Evolutionary conservation across 2,888 invertebrate genomes (phyloP).

Genomic region (Octodonta nipae): DNA sequence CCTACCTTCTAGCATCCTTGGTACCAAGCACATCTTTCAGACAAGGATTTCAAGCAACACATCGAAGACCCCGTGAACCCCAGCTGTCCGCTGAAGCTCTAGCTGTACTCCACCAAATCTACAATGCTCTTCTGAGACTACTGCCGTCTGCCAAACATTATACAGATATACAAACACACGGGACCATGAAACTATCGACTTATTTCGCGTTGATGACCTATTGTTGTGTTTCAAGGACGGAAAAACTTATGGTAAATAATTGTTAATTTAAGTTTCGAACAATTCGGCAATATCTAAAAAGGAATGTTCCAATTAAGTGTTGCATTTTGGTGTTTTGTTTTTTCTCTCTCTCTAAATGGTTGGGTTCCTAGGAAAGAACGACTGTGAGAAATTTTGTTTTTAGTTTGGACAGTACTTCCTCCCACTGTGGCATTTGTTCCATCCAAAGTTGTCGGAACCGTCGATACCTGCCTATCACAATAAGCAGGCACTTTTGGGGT

Average conservation of each 20-base stretch:
- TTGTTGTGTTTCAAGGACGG: constrained; percentile 78
- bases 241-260: constrained; percentile 73
- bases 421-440: constrained; percentile 87
- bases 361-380: no score
- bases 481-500: constrained; percentile 81
- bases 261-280: no score
- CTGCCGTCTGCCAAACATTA: constrained; percentile 74
- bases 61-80: constrained; percentile 35
- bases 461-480: constrained; percentile 90
- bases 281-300: no score
- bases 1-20: constrained; percentile 74
- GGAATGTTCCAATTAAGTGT: no score
- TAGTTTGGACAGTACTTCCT: constrained; percentile 86
- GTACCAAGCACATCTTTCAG: constrained; percentile 85
- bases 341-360: no score
- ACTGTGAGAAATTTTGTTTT: no score
- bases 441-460: constrained; percentile 86
- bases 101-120: constrained; percentile 50
- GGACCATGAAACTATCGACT: constrained; percentile 80
- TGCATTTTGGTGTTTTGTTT: no score
- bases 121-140: constrained; percentile 59
- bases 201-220: constrained; percentile 87
- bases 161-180: constrained; percentile 73
- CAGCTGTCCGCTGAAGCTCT: constrained; percentile 43
- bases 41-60: constrained; percentile 64